Evolutionary conservation across 2,888 invertebrate genomes (phyloP), one percentile per base, ranked within the genome.

Genomic region (Chromoteleia sp.): DNA sequence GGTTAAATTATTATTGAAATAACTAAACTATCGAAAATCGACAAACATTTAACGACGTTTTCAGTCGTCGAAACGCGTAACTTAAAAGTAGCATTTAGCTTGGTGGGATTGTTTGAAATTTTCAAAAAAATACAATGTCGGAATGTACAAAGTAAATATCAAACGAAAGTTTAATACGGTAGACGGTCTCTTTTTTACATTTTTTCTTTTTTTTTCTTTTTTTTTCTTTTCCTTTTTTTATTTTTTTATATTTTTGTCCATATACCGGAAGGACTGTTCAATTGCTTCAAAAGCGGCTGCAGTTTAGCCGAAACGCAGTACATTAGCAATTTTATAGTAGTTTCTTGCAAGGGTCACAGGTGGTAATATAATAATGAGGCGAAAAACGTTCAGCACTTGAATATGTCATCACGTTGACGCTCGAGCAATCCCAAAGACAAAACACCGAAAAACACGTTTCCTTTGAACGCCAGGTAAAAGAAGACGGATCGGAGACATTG

Each of bases 321-420:
- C 59, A 41, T 39, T 59, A 59, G 39, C 41, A 30, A 6, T 12
- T 14, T 45, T 30, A 15, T 29, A 48, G 30, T 4, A 63, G 52
- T 52, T 52, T 12, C 15, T 58, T n/a, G 58, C 48, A 59, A 25
- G 59, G 63, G 41, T 70, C 78, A 43, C 63, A 65, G 73, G 67
- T 67, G 79, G 79, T 71, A 79, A 79, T 61, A 67, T 67, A 73
- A 79, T 79, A 79, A 79, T 67, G 67, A 73, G 73, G 54, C 56
- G 71, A 73, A 78, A 78, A 78, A 58, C 50, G 58, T 30, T 45
- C 52, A 41, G 56, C 59, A 77, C 77, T 77, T 52, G 77, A 77
- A 15, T 50, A 52, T 75, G 75, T 75, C 75, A 75, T 75, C 75
- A 68, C 45, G 19, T 48, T 7, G 54, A 41, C 8, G 36, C 52